Evolutionary conservation across 1,140 invertebrate species (phyloP).

Genomic region (Heliconius melpomene): DNA sequence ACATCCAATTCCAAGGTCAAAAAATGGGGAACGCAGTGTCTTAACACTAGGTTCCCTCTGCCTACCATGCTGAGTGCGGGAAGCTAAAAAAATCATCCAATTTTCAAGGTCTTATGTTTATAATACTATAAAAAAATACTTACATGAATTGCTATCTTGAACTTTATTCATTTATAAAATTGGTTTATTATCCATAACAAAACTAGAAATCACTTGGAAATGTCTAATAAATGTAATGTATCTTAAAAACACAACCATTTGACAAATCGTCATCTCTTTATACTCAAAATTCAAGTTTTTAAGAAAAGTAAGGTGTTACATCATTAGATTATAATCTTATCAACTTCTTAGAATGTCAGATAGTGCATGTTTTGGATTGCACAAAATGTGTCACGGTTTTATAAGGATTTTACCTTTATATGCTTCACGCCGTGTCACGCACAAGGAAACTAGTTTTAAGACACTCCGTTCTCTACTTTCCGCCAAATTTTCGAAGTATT

Average conservation of each 20-base stretch:
- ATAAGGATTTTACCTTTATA: background rate
- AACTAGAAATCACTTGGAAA: too few relatives aligned
- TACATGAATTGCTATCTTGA: background rate
- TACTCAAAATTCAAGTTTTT: background rate
- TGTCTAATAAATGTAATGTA: background rate
- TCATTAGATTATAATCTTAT: conserved; percentile 22
- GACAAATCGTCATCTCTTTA: background rate
- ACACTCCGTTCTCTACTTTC: background rate
- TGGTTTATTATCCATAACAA: too few relatives aligned
- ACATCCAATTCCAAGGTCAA: too few relatives aligned
- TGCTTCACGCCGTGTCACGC: too few relatives aligned
- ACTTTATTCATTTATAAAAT: background rate
- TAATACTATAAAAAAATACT: background rate
- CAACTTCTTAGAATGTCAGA: conserved; percentile 16
- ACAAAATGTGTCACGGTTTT: conserved; percentile 4
- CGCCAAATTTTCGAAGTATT: background rate
- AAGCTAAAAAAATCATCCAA: too few relatives aligned
- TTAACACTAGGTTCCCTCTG: too few relatives aligned
- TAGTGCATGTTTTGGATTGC: conserved; percentile 11
- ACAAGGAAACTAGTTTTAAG: too few relatives aligned
- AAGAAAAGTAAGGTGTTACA: background rate
- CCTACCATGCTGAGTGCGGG: too few relatives aligned
- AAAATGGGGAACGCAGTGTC: too few relatives aligned
- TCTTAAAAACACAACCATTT: background rate
- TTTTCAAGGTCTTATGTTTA: background rate